phyloP scores from a whole-genome alignment of 2,888 invertebrate genomes.

The Octonoba sinensis region DNA sequence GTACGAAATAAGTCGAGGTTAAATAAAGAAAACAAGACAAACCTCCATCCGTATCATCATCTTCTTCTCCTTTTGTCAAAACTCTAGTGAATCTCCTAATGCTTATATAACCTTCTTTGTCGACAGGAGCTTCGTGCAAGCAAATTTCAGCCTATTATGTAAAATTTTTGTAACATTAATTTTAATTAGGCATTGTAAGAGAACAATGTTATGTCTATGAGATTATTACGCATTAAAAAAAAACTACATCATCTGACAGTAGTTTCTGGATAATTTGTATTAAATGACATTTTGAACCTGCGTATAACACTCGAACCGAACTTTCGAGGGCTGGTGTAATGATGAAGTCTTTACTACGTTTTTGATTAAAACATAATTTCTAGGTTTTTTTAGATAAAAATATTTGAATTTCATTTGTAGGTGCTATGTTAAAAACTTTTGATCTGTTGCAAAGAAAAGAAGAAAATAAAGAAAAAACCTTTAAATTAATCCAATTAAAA shows the following conservation, averaged over 20 bases:
- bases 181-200: too few relatives aligned
- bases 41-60: slow-evolving; percentile 55
- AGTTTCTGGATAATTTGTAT: too few relatives aligned
- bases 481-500: not conserved
- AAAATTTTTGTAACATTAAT: not conserved
- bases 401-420: not conserved
- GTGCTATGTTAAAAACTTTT: not conserved
- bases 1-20: too few relatives aligned
- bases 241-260: too few relatives aligned
- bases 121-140: slow-evolving; percentile 57
- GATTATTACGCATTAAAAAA: too few relatives aligned
- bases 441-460: too few relatives aligned
- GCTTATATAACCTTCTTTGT: slow-evolving; percentile 61
- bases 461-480: not conserved
- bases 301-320: too few relatives aligned
- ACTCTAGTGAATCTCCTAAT: slow-evolving; percentile 56
- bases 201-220: too few relatives aligned
- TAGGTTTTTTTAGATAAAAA: not conserved
- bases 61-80: slow-evolving; percentile 60
- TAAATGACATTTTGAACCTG: too few relatives aligned
- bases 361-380: too few relatives aligned
- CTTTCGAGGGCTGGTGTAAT: too few relatives aligned
- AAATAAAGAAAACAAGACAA: not conserved
- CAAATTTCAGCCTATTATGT: slow-evolving; percentile 54
- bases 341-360: too few relatives aligned